Conservation (phyloP, 2,113 vertebrate species). For the Butastur rufipennis region DNA sequence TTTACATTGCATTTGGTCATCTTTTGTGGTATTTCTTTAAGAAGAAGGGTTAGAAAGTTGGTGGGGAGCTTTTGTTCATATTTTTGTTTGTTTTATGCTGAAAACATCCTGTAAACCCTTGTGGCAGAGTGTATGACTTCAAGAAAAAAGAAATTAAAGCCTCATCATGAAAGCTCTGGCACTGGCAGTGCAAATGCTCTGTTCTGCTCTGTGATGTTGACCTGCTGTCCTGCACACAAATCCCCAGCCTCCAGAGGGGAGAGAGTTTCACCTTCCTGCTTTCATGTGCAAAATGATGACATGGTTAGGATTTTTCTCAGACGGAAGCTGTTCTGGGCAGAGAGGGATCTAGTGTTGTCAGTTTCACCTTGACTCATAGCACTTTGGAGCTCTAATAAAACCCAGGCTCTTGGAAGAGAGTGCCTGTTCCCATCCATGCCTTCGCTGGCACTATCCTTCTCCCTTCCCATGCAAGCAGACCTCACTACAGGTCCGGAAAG, state of each 20-base stretch:
- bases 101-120: neutral
- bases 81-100: neutral
- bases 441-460: neutral
- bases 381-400: neutral
- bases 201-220: constrained; percentile 6
- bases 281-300: neutral
- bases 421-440: neutral
- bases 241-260: neutral
- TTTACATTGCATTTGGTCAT: neutral
- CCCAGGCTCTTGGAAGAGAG: fast-evolving
- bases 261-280: neutral
- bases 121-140: neutral
- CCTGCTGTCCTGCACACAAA: neutral
- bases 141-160: constrained; percentile 5
- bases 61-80: neutral
- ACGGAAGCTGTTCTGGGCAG: neutral
- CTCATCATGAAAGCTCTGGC: neutral
- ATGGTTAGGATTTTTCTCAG: constrained; percentile 1
- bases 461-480: neutral
- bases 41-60: neutral
- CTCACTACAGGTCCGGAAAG: neutral
- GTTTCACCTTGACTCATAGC: neutral
- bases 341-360: neutral
- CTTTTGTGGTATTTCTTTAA: neutral
- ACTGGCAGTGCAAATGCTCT: neutral